These are phyloP conservation scores for Adelosebastes latens DNA, from an alignment of 2,797 vertebrate genomes.

Conservation along the genomic window DNA sequence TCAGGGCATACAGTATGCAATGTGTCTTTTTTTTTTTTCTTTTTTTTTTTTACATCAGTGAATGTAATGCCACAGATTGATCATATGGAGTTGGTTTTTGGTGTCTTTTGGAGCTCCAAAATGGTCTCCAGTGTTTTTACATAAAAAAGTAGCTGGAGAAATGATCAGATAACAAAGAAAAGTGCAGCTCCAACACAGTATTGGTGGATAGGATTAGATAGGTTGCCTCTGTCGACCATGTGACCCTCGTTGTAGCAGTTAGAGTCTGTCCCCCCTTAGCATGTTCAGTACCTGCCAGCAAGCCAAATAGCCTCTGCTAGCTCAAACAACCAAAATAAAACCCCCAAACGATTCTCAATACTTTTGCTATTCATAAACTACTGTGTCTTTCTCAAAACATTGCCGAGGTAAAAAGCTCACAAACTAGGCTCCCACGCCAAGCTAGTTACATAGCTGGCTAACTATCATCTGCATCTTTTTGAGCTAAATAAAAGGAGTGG, in stretches of 20 bases:
- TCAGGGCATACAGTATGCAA: conserved; percentile 21
- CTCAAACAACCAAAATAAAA: not conserved
- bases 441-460: not conserved
- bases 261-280: not conserved
- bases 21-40: not conserved
- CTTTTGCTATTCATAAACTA: not conserved
- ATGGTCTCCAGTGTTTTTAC: not conserved
- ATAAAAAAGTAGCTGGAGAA: not conserved
- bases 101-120: not conserved
- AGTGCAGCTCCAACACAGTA: not conserved
- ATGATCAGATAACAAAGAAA: not conserved
- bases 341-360: not conserved
- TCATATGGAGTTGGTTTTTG: not conserved
- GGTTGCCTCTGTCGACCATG: not conserved
- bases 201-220: not conserved
- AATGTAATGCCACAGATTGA: not conserved
- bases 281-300: not conserved
- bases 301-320: not conserved
- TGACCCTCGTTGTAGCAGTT: not conserved
- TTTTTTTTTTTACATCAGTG: not conserved
- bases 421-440: not conserved
- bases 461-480: not conserved
- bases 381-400: not conserved
- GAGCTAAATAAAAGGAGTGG: not conserved
- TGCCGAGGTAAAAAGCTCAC: not conserved